Conservation (phyloP, 2,797 vertebrate genomes). For the Argentina silus region DNA sequence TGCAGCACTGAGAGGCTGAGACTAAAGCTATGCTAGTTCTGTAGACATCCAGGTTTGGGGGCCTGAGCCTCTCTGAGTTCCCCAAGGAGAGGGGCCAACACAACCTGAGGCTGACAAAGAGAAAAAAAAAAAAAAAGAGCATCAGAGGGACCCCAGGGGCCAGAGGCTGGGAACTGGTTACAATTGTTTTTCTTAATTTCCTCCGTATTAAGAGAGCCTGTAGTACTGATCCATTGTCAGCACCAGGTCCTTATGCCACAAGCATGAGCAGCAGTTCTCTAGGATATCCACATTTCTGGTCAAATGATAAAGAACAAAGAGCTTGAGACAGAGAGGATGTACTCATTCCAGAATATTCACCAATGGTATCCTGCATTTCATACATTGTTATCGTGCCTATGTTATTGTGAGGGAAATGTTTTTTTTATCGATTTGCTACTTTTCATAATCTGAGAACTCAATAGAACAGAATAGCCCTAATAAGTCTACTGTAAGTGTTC, state of each 20-base stretch:
- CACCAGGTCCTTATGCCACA: conserved; percentile 43
- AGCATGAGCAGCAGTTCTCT: conserved; percentile 70
- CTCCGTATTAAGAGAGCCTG: conserved; percentile 50
- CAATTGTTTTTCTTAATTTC: conserved; percentile 75
- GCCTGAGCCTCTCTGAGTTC: conserved; percentile 45
- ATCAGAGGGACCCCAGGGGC: conserved; percentile 48
- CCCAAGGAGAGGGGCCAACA: conserved; percentile 54
- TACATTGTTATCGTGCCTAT: background rate
- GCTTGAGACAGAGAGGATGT: conserved; percentile 63
- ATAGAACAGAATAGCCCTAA: background rate
- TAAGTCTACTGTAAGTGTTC: background rate
- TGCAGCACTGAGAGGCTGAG: conserved; percentile 39
- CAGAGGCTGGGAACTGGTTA: conserved; percentile 57
- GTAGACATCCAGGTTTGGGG: conserved; percentile 67
- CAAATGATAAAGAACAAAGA: conserved; percentile 70
- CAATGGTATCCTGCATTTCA: background rate
- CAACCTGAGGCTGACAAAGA: conserved; percentile 48
- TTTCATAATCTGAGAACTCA: background rate
- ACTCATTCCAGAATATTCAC: too few relatives aligned
- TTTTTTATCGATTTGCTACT: background rate
- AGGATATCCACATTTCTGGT: conserved; percentile 71
- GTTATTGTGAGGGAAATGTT: background rate
- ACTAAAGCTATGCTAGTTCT: conserved; percentile 70
- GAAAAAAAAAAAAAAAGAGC: conserved; percentile 43
- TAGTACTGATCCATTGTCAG: conserved; percentile 63